These are phyloP conservation scores for Raja brachyura DNA, from an alignment of 2,113 vertebrate genomes.

Conservation along the genomic window DNA sequence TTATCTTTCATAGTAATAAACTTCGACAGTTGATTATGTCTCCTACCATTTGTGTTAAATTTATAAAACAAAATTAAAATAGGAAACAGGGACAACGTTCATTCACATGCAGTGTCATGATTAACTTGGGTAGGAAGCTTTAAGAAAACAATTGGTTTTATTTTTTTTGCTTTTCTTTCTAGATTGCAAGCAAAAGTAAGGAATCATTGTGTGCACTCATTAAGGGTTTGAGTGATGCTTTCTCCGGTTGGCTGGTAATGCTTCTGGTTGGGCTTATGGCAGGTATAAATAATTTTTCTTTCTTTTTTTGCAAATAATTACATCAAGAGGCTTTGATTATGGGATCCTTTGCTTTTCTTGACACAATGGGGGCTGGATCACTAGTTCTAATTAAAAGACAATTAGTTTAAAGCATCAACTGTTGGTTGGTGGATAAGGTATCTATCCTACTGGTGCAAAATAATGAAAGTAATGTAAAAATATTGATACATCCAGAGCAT, in stretches of 20 bases:
- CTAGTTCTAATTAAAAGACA: background rate
- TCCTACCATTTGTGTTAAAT: background rate
- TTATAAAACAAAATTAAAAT: background rate
- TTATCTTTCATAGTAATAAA: background rate
- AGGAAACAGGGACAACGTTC: background rate
- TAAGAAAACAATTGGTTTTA: background rate
- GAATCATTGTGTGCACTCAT: conserved; percentile 80
- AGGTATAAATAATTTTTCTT: conserved; percentile 59
- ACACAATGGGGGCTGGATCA: background rate
- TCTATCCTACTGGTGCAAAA: background rate
- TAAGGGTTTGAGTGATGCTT: conserved; percentile 82
- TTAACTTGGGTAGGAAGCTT: no score
- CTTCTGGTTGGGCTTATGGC: conserved; percentile 83
- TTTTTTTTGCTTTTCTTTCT: conserved; percentile 36
- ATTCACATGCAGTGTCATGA: background rate
- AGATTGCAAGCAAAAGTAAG: conserved; percentile 87
- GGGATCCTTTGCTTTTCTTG: background rate
- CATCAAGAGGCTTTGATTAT: background rate
- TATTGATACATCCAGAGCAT: background rate
- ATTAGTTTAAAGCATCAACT: background rate
- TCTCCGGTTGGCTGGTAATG: conserved; percentile 94
- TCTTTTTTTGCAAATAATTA: background rate
- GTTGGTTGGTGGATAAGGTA: no score
- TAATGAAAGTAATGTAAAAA: background rate
- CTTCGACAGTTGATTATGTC: no score